Evolutionary conservation across 2,888 invertebrate genomes (phyloP).

Genomic region (Helleia helle): DNA sequence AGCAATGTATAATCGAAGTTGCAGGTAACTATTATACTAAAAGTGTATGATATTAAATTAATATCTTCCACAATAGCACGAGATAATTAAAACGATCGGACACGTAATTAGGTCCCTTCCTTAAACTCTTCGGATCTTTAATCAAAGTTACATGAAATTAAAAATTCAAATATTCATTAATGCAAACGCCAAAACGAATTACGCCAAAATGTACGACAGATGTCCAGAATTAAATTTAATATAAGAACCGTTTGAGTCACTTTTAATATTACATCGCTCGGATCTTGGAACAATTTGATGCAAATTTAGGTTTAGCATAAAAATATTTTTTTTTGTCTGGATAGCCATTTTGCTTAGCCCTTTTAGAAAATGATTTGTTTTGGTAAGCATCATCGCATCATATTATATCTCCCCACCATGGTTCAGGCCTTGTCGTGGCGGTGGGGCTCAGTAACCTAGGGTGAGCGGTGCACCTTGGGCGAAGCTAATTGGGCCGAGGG

Average conservation of each 20-base stretch:
- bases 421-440: too few relatives aligned
- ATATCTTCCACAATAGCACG: too few relatives aligned
- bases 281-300: constrained; percentile 10
- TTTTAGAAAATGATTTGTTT: too few relatives aligned
- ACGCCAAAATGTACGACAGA: constrained; percentile 51
- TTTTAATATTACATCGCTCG: constrained; percentile 48
- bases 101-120: neutral
- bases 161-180: constrained; percentile 49
- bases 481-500: too few relatives aligned
- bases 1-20: too few relatives aligned
- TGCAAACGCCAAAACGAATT: constrained; percentile 42
- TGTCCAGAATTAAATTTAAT: constrained; percentile 64
- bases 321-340: neutral
- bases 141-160: constrained; percentile 21
- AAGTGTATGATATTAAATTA: too few relatives aligned
- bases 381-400: too few relatives aligned
- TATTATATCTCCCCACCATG: too few relatives aligned
- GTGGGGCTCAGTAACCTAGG: too few relatives aligned
- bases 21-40: too few relatives aligned
- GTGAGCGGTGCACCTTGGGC: too few relatives aligned
- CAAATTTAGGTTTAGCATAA: constrained; percentile 11
- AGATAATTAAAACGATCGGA: constrained; percentile 1
- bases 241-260: constrained; percentile 48
- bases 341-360: neutral
- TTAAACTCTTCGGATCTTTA: constrained; percentile 11